phyloP scores from a whole-genome alignment of 2,797 vertebrate species.

The Ctenosaura bakeri region DNA sequence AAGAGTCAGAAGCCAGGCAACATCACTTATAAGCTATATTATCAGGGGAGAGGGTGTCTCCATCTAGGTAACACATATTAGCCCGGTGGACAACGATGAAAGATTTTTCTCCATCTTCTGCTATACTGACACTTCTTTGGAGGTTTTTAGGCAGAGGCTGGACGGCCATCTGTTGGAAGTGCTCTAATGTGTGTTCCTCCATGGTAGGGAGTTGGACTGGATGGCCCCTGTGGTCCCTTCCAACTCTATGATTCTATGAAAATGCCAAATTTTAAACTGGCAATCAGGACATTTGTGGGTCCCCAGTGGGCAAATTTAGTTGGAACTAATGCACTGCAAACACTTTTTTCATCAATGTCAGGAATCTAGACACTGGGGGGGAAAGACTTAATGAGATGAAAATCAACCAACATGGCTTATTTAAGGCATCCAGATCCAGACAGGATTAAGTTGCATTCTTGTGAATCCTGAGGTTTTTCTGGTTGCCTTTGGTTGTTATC shows the following conservation, averaged over 20 bases:
- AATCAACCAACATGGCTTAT: no score
- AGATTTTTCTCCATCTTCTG: slow-evolving; percentile 49
- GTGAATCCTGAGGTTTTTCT: neutral
- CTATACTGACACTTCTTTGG: slow-evolving; percentile 36
- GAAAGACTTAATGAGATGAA: neutral
- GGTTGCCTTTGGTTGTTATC: neutral
- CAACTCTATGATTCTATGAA: no score
- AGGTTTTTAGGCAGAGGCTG: no score
- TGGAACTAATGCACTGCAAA: neutral
- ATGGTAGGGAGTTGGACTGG: no score
- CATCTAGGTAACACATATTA: slow-evolving; percentile 50
- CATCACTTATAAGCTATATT: neutral
- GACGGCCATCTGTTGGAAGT: no score
- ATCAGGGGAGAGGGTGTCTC: slow-evolving; percentile 23
- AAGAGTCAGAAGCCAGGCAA: neutral
- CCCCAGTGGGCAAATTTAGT: no score
- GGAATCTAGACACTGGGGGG: fast-evolving
- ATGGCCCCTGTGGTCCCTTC: no score
- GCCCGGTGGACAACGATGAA: slow-evolving; percentile 32
- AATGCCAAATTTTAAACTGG: no score
- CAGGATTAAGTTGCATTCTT: neutral
- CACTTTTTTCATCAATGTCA: slow-evolving; percentile 27
- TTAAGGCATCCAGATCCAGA: neutral
- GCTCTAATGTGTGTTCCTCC: no score
- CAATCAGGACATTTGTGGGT: no score